Evolutionary conservation across 2,888 invertebrate genomes (phyloP), one percentile per base, ranked within the genome.

Genomic region (Apamea sordens): DNA sequence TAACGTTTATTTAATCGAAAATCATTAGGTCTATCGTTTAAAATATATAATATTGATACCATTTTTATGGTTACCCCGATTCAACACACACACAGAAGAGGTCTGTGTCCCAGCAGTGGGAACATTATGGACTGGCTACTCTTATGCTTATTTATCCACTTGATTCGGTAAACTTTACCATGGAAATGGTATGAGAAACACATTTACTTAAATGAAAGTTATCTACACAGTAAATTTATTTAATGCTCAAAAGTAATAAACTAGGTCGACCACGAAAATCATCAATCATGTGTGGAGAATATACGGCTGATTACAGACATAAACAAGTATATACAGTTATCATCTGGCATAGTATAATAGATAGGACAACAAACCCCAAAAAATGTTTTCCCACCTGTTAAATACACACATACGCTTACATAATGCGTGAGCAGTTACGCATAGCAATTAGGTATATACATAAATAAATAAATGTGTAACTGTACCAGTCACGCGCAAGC

Each of bases 401-500:
- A 56, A 84, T 85, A 79, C 70, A 80, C 71, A 80, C n/a, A 76
- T 63, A 80, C 41, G 11, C 71, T 81, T 82, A 85, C 65, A 83
- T 79, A 84, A 86, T 76, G 73, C 64, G 56, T 75, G 63, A 81
- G 83, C 61, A 47, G 11, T 47, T 83, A 79, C 64, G 82, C 97
- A 98, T 68, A 87, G 70, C 74, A 78, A 82, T 82, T 77, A 84
- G 74, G 80, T 5, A 24, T n/a, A 36, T 85, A 88, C 86, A 88
- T 89, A 84, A 89, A 91, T 84, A 86, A 86, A 89, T 86, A 84
- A 86, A 88, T 83, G 87, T 88, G 88, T 89, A 89, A 93, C 94
- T 91, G 87, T 89, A 89, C 80, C 86, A 88, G 92, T 93, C 93
- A 94, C 93, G 92, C 87, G 84, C 86, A 86, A 82, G 82, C 86